These are phyloP conservation scores for Steromphala cineraria DNA, from an alignment of 2,888 invertebrate genomes.

Conservation along the genomic window DNA sequence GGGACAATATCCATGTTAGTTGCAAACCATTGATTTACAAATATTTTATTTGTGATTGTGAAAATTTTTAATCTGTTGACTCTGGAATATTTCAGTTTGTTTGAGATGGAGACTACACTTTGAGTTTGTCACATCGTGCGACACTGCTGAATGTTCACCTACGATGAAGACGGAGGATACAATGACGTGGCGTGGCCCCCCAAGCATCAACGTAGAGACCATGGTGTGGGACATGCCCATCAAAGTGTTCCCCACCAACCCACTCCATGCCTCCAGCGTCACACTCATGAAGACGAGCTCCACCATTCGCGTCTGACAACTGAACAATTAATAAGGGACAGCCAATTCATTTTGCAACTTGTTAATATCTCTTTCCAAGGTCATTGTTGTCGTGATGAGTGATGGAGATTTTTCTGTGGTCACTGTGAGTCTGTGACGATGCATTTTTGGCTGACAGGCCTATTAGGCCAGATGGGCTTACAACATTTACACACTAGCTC, in stretches of 20 bases:
- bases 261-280: slow-evolving; percentile 75
- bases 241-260: slow-evolving; percentile 93
- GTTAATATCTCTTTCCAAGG: no score
- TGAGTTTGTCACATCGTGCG: slow-evolving; percentile 85
- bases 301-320: slow-evolving; percentile 30
- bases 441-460: no score
- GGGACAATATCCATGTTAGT: no score
- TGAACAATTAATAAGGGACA: not conserved
- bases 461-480: no score
- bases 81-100: slow-evolving; percentile 81
- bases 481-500: no score
- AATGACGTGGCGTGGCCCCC: slow-evolving; percentile 87
- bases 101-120: slow-evolving; percentile 96
- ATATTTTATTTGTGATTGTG: not conserved
- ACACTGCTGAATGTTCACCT: slow-evolving; percentile 65
- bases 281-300: slow-evolving; percentile 57
- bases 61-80: slow-evolving; percentile 52
- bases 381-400: no score
- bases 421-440: no score
- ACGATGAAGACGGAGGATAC: slow-evolving; percentile 79
- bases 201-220: slow-evolving; percentile 93
- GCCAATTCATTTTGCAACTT: no score
- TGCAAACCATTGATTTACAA: no score
- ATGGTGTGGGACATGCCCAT: slow-evolving; percentile 99
- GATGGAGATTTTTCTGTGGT: no score